Evolutionary conservation across 1,140 invertebrate genomes (phyloP).

Genomic region (Subanguina moxae): DNA sequence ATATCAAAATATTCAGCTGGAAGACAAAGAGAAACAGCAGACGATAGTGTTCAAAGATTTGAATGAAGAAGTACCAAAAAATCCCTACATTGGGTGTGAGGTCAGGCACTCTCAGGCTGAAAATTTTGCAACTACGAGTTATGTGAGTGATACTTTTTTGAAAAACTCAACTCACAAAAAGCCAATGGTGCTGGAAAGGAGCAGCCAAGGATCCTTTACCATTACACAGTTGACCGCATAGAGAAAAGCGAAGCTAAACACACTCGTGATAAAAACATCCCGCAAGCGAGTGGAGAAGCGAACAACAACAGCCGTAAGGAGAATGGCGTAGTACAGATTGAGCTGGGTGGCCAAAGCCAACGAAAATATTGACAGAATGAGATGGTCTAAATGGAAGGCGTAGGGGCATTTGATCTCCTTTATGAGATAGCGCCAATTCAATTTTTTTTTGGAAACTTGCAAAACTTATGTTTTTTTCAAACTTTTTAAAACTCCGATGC

Average conservation of each 20-base stretch:
- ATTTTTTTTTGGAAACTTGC: too few species aligned
- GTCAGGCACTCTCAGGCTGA: constrained; percentile 74
- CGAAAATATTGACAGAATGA: constrained; percentile 40
- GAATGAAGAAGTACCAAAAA: constrained; percentile 99
- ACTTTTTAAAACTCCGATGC: too few species aligned
- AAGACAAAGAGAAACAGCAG: constrained; percentile 90
- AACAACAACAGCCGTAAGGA: constrained; percentile 32
- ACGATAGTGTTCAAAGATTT: constrained; percentile 98
- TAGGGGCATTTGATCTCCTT: too few species aligned
- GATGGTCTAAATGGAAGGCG: constrained; percentile 26
- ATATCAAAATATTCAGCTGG: constrained; percentile 89
- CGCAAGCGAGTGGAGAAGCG: constrained; percentile 3
- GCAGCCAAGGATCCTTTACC: constrained; percentile 68
- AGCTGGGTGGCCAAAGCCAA: constrained; percentile 15
- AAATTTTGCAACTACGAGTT: constrained; percentile 16
- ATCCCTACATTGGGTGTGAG: constrained; percentile 91
- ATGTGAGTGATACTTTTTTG: not conserved
- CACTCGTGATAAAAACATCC: constrained; percentile 11
- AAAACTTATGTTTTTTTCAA: too few species aligned
- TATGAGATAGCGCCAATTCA: too few species aligned
- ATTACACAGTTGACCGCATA: constrained; percentile 60
- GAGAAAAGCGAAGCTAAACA: constrained; percentile 7
- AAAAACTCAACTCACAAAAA: constrained; percentile 70
- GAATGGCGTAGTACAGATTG: constrained; percentile 33
- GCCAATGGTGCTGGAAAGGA: constrained; percentile 74